Conservation (phyloP, 92 coral and sea anemone genomes). For the Isaurus tuberculatus region DNA sequence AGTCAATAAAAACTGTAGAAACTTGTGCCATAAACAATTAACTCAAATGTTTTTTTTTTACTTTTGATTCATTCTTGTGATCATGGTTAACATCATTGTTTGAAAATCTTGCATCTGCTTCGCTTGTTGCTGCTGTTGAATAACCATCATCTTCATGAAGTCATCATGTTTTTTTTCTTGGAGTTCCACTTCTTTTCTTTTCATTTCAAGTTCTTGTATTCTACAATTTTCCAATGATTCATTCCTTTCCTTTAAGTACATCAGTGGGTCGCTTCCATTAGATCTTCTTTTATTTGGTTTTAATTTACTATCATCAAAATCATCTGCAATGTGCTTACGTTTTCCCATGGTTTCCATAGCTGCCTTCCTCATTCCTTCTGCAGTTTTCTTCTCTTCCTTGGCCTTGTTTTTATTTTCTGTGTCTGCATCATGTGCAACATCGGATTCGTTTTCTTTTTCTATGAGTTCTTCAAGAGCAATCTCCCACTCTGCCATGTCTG, state of each 20-base stretch:
- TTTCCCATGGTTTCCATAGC: conserved; percentile 28
- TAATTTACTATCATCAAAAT: conserved; percentile 19
- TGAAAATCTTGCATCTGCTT: conserved; percentile 48
- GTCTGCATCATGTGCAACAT: conserved; percentile 47
- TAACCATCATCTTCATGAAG: conserved; percentile 44
- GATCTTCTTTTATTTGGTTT: conserved; percentile 44
- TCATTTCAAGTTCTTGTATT: conserved; percentile 6
- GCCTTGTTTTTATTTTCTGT: conserved; percentile 41
- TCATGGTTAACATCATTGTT: conserved; percentile 26
- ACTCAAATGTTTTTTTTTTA: not conserved
- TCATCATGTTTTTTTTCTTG: conserved; percentile 51
- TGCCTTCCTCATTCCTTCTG: conserved; percentile 51
- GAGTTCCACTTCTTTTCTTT: conserved; percentile 14
- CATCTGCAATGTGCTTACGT: no score
- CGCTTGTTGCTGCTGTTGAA: conserved; percentile 45
- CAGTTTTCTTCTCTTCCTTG: conserved; percentile 39
- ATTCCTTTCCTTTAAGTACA: conserved; percentile 14
- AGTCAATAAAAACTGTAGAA: conserved; percentile 25
- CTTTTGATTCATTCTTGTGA: conserved; percentile 14
- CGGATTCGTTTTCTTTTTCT: conserved; percentile 43
- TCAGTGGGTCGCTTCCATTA: conserved; percentile 52
- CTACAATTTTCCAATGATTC: conserved; percentile 6
- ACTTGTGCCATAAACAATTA: conserved; percentile 27
- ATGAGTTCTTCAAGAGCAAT: conserved; percentile 52
- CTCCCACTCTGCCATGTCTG: conserved; percentile 53